Conservation (phyloP, 2,888 invertebrate genomes). For the Pinctada fucata region DNA sequence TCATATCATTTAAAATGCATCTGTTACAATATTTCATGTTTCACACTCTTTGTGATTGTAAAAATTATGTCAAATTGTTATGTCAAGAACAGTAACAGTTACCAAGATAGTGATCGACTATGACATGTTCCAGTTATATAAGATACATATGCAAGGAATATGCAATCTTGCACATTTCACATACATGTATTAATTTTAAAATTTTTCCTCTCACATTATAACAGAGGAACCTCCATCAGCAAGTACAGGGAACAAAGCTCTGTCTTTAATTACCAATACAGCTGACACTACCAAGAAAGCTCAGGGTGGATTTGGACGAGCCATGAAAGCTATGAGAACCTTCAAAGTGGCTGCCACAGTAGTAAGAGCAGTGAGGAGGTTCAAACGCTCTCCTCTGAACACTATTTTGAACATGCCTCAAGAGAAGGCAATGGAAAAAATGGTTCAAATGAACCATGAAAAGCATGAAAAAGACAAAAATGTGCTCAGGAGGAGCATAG, state of each 20-base stretch:
- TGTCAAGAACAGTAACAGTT: too few species aligned
- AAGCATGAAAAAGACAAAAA: conserved; percentile 25
- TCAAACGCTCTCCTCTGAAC: conserved; percentile 36
- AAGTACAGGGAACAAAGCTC: neutral
- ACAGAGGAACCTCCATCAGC: too few species aligned
- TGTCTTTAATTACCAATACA: neutral
- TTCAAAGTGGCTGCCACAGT: conserved; percentile 38
- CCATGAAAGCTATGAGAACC: conserved; percentile 35
- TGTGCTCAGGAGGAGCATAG: conserved; percentile 19
- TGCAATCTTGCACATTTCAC: too few species aligned
- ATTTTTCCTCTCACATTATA: too few species aligned
- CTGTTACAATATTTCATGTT: too few species aligned
- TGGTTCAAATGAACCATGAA: conserved; percentile 29
- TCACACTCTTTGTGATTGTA: too few species aligned
- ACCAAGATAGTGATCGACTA: too few species aligned
- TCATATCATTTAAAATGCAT: neutral
- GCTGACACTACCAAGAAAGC: conserved; percentile 6
- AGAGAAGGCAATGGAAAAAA: conserved; percentile 44
- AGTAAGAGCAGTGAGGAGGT: conserved; percentile 36
- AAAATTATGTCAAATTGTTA: too few species aligned
- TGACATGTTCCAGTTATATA: too few species aligned
- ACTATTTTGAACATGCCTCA: conserved; percentile 48
- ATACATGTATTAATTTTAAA: too few species aligned
- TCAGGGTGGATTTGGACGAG: conserved; percentile 31
- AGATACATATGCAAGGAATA: too few species aligned